A percentile compares a stretch with the other conserved stretches of the same genome.
These are phyloP conservation scores for Congeria kusceri DNA, from an alignment of 2,888 invertebrate species.

Conservation along the genomic window DNA sequence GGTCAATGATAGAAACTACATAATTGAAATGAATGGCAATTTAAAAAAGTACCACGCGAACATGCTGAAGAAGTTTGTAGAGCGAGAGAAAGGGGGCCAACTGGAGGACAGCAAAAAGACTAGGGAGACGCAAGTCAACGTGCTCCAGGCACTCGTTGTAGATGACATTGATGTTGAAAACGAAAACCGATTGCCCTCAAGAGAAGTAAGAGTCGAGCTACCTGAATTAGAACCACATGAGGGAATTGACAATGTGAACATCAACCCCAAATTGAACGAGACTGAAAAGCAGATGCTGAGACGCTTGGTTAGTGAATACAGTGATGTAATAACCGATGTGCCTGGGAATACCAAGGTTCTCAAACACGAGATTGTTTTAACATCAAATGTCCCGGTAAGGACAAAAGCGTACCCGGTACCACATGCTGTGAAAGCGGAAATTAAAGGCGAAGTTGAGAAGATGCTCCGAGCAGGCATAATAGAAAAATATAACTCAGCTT, in stretches of 20 bases:
- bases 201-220: neutral
- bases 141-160: neutral
- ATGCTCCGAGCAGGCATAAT: constrained; percentile 55
- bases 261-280: neutral
- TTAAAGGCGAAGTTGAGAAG: constrained; percentile 40
- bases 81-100: neutral
- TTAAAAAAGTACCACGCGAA: neutral
- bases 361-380: too few relatives aligned
- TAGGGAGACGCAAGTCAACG: too few relatives aligned
- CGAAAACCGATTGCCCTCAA: too few relatives aligned
- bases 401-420: constrained; percentile 48
- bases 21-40: neutral
- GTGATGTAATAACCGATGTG: constrained; percentile 39
- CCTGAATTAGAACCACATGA: constrained; percentile 1
- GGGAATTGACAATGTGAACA: constrained; percentile 13
- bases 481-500: constrained; percentile 48
- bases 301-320: constrained; percentile 17
- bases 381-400: constrained; percentile 37
- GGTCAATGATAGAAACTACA: neutral
- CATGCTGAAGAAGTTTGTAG: constrained; percentile 4
- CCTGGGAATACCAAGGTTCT: constrained; percentile 41
- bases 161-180: neutral
- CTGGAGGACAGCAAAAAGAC: neutral
- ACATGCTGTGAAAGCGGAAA: constrained; percentile 16
- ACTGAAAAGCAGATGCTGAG: constrained; percentile 1